Base-by-base conservation (phyloP, 2,113 vertebrate species). In the Elephantulus edwardii region DNA sequence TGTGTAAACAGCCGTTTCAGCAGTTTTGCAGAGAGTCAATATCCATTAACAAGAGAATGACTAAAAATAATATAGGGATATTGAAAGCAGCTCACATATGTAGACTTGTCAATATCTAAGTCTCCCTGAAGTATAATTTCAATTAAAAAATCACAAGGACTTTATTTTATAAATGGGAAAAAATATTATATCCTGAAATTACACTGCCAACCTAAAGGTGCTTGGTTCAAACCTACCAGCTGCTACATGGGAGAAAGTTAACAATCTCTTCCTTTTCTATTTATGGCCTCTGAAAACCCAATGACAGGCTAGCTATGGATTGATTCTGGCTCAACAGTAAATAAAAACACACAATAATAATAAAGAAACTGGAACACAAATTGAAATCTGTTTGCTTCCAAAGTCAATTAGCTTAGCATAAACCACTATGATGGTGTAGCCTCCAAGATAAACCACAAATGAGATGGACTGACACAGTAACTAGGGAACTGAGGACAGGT, bases 21-120 rank as follows among this genome's bases (percentile, higher is more conserved):
- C 81, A 90, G 8, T 85, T 86, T 19, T 85, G 13, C 5, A 9
- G 35, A 42, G 30, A 52, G 13, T 4, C 33, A 42, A 74, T 60
- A 81, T 87, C 46, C 14, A 46, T 74, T 46, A 92, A 70, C 2
- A 79, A 52, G 58, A 56, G 8, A 88, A 56, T 90, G 44, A 50
- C 71, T 92, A 40, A 86, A 84, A 90, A 24, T 87, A 26, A 48
- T 42, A 75, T 88, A 12, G 20, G 50, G 58, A 89, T 50, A 77
- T 38, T 19, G 87, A 50, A 13, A 56, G 38, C 2, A 80, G 10
- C 26, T 64, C 64, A 54, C 17, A 52, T 70, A 26, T 84, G 35
- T 16, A 77, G n/a, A 84, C 16, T 8, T 68, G 48, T n/a, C 14
- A 12, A 54, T 42, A 26, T 40, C 1, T n/a, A 8, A 19, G 20